Evolutionary conservation across 2,888 invertebrate genomes (phyloP).

Genomic region (Sphinx pinastri): DNA sequence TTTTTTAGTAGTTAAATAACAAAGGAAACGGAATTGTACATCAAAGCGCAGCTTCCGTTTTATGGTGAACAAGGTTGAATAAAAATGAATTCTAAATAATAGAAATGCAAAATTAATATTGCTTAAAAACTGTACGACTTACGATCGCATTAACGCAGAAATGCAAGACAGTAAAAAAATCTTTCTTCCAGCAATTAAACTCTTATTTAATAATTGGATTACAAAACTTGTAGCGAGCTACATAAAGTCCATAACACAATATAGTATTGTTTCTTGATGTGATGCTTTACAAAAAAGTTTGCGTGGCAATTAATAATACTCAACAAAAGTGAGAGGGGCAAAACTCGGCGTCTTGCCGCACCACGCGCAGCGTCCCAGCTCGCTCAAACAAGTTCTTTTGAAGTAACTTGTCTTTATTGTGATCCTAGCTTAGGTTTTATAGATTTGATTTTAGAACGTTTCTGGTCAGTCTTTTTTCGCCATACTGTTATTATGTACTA

Average conservation of each 20-base stretch:
- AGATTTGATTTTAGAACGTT: slow-evolving; percentile 4
- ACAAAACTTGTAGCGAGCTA: neutral
- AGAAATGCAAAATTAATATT: no score
- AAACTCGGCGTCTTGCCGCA: slow-evolving; percentile 7
- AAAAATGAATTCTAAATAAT: no score
- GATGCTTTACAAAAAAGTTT: neutral
- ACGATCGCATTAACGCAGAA: no score
- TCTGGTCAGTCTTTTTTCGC: neutral
- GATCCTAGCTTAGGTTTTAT: neutral
- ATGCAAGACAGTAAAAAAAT: no score
- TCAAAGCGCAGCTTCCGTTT: no score
- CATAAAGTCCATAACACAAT: neutral
- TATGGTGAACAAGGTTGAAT: no score
- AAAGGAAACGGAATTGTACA: no score
- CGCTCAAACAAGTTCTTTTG: slow-evolving; percentile 15
- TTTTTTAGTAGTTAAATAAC: no score
- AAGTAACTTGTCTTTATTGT: slow-evolving; percentile 13
- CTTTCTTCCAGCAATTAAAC: no score
- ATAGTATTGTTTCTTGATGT: neutral
- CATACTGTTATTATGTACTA: no score
- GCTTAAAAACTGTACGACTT: no score
- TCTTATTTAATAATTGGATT: neutral
- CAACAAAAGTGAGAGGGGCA: neutral
- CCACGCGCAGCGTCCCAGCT: neutral
- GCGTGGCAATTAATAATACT: slow-evolving; percentile 18